Evolutionary conservation across 2,113 vertebrate species (phyloP).

Genomic region (Ahaetulla prasina): DNA sequence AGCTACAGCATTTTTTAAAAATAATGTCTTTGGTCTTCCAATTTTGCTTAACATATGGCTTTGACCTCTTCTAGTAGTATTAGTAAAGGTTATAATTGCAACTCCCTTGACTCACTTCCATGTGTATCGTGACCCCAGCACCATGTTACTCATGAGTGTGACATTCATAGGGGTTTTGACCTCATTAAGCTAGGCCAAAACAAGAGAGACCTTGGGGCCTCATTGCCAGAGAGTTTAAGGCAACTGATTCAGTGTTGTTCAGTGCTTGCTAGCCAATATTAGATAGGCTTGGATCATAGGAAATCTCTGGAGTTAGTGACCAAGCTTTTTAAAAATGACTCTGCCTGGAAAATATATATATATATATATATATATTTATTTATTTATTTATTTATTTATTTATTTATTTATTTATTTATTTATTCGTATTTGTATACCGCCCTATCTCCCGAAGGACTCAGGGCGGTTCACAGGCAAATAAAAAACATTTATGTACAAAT

Average conservation of each 20-base stretch:
- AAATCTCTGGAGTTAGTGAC: constrained; percentile 15
- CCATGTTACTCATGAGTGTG: background rate
- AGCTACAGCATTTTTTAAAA: background rate
- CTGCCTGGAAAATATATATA: too few relatives aligned
- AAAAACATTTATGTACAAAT: too few relatives aligned
- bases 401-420: too few relatives aligned
- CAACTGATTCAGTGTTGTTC: constrained; percentile 22
- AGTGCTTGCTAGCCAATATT: background rate
- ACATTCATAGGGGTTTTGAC: constrained; percentile 32
- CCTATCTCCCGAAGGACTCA: too few relatives aligned
- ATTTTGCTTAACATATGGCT: constrained; percentile 14
- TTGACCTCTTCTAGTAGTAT: constrained; percentile 20
- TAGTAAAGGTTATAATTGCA: constrained; percentile 46
- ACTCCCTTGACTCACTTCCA: constrained; percentile 26
- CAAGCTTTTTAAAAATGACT: background rate
- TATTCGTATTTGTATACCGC: too few relatives aligned
- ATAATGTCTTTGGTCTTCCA: background rate
- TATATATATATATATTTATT: too few relatives aligned
- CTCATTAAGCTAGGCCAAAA: constrained; percentile 55
- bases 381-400: too few relatives aligned
- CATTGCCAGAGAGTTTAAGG: constrained; percentile 35
- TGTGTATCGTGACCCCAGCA: constrained; percentile 24
- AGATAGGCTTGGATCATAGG: constrained; percentile 13
- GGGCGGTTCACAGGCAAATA: too few relatives aligned
- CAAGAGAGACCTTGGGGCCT: constrained; percentile 31